phyloP scores from a whole-genome alignment of 2,113 vertebrate species.

The Labeo catla region DNA sequence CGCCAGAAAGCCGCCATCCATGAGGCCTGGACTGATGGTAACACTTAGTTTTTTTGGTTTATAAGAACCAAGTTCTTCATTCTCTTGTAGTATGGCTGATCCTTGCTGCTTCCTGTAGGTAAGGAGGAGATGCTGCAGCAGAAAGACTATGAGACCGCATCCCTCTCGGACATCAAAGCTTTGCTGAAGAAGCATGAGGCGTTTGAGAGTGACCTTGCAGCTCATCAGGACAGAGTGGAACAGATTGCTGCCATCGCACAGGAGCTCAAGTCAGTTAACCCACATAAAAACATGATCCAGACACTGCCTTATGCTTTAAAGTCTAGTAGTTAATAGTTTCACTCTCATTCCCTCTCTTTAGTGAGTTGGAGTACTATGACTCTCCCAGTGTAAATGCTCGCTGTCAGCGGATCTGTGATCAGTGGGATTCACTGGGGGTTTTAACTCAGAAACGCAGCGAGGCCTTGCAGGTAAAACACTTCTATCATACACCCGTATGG shows the following conservation, averaged over 20 bases:
- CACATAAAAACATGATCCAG: neutral
- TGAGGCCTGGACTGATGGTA: conserved; percentile 97
- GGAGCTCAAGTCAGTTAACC: conserved; percentile 88
- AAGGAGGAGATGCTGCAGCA: conserved; percentile 93
- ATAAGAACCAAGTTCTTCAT: neutral
- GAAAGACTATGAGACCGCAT: conserved; percentile 91
- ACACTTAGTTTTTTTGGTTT: neutral
- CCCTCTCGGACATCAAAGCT: conserved; percentile 96
- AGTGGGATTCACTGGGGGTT: conserved; percentile 93
- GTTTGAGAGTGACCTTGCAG: conserved; percentile 96
- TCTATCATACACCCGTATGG: neutral
- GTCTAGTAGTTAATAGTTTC: neutral
- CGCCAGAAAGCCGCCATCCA: conserved; percentile 98
- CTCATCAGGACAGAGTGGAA: conserved; percentile 97
- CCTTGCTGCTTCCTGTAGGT: conserved; percentile 75
- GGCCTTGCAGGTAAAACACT: conserved; percentile 87
- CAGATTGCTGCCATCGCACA: conserved; percentile 98
- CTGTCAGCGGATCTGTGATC: conserved; percentile 97
- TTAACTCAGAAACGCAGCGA: conserved; percentile 95
- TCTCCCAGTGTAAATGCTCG: conserved; percentile 95
- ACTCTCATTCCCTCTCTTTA: conserved; percentile 57
- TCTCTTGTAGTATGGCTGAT: neutral
- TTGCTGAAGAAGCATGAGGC: conserved; percentile 98
- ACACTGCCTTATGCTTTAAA: neutral
- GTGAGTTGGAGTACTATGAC: conserved; percentile 98